phyloP scores from a whole-genome alignment of 2,797 vertebrate species.

The Anas flavirostris region DNA sequence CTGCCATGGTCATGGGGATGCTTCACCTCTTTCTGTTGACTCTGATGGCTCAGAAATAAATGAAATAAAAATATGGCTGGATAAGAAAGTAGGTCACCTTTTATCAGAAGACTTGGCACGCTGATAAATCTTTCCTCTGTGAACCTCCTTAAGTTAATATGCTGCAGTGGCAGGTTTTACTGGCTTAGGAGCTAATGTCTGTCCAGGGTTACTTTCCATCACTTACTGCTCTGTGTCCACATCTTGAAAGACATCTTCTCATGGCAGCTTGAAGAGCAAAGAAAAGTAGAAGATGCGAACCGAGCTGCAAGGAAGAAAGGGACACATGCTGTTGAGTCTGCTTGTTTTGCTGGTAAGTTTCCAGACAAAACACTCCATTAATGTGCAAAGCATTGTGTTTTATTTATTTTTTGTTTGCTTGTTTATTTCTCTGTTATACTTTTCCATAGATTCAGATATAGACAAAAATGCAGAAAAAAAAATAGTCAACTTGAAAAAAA shows the following conservation, averaged over 20 bases:
- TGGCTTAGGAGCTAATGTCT: neutral
- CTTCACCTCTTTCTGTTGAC: neutral
- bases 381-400: neutral
- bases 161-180: neutral
- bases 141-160: neutral
- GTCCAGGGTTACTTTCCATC: neutral
- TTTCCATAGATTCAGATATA: neutral
- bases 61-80: neutral
- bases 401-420: neutral
- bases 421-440: neutral
- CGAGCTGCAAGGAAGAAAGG: neutral
- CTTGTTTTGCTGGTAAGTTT: neutral
- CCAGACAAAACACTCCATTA: neutral
- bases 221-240: neutral
- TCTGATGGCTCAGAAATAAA: neutral
- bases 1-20: fast-evolving
- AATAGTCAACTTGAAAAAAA: neutral
- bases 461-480: neutral
- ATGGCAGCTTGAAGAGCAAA: neutral
- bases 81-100: neutral
- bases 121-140: neutral
- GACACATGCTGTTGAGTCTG: neutral
- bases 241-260: neutral
- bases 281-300: neutral
- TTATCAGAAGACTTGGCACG: neutral